Base-by-base conservation (phyloP, 2,113 vertebrate genomes). In the Rhadina sibilatrix region DNA sequence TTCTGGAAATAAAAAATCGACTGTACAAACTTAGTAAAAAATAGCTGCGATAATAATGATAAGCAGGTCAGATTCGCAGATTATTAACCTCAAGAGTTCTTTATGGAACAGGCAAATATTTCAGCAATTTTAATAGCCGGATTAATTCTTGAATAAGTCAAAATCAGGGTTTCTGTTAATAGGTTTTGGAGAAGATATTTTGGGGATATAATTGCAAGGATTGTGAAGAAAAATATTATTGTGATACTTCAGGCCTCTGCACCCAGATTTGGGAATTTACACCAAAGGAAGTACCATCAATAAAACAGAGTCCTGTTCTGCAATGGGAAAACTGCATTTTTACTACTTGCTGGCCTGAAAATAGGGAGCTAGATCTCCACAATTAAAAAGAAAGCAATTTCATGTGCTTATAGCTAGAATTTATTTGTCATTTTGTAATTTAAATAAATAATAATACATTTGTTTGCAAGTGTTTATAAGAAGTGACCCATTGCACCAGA, bases 91-190 rank as follows among this genome's bases (percentile, higher is more conserved):
- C 50, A 61, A 87, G 81, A 85, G 27, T 85, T 33, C 15, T 96
- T 87, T 90, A 83, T 85, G 85, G 93, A 93, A 66, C 25, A 91
- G 19, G 49, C 19, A 95, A 96, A 94, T 14, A 93, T 80, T 94
- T 91, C 54, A 85, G 9, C n/a, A 72, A 87, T 87, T 83, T 91
- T 91, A 93, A 87, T 79, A 76, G 42, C 37, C 56, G 42, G 18
- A 72, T 79, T 93, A 79, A 80, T 87, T 91, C 46, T 80, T 76
- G 49, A 40, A 15, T 54, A 88, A 53, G 75, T 93, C 70, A 94
- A 91, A 93, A 93, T 89, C 74, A 85, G 6, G 21, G 27, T 12
- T 53, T 80, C 63, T 65, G 4, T 50, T 89, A 93, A 87, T 18
- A 87, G 46, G 21, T 14, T 91, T 96, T 70, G 23, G 31, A 83